Percentiles rank a stretch among this genome's conserved stretches.
phyloP scores from a whole-genome alignment of 2,888 invertebrate genomes.

The Oscheius sp. region DNA sequence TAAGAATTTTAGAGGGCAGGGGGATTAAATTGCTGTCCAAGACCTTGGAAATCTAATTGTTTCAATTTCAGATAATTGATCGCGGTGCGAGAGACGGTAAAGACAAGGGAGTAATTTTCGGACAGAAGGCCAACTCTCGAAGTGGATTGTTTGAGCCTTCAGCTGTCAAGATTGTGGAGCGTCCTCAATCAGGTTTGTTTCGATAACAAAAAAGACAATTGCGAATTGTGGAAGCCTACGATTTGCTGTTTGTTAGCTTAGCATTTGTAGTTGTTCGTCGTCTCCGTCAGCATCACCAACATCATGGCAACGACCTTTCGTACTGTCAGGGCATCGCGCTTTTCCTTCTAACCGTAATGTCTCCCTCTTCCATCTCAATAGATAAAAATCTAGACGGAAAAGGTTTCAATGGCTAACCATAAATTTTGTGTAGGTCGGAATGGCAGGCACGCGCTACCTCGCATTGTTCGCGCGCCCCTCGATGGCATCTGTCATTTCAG shows the following conservation, averaged over 20 bases:
- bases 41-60: background rate
- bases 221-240: background rate
- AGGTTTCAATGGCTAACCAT: constrained; percentile 22
- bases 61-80: constrained; percentile 38
- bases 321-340: background rate
- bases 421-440: constrained; percentile 11
- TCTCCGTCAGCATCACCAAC: background rate
- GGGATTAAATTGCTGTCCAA: background rate
- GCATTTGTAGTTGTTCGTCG: no score
- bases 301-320: background rate
- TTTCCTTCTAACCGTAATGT: constrained; percentile 6
- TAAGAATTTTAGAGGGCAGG: background rate
- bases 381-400: constrained; percentile 10
- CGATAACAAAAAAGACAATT: background rate
- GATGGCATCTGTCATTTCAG: constrained; percentile 8
- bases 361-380: background rate
- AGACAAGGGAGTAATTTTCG: constrained; percentile 72
- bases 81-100: constrained; percentile 44
- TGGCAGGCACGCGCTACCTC: constrained; percentile 16
- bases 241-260: no score
- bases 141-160: constrained; percentile 72
- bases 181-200: constrained; percentile 21
- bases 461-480: constrained; percentile 3
- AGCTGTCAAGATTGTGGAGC: constrained; percentile 39
- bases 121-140: constrained; percentile 71